These are phyloP conservation scores for Ernsta delagoae DNA, from an alignment of 2,888 invertebrate genomes.

Conservation along the genomic window DNA sequence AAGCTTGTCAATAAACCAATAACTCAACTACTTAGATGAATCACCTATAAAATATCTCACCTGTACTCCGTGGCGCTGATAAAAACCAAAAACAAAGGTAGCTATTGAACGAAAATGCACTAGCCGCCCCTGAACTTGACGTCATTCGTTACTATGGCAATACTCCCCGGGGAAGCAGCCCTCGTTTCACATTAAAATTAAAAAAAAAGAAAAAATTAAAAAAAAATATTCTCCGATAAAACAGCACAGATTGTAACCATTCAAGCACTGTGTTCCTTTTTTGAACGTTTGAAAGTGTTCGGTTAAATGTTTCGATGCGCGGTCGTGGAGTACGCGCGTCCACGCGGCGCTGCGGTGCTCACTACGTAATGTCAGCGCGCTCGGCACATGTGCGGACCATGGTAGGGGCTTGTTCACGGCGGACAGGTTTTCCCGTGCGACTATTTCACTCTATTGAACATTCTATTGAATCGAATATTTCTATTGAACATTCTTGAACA, in stretches of 20 bases:
- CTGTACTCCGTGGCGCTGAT: conserved; percentile 42
- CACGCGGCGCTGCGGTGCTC: conserved; percentile 73
- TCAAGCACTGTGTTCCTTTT: conserved; percentile 42
- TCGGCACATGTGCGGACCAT: conserved; percentile 80
- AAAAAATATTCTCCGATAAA: conserved; percentile 21
- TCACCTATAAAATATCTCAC: conserved; percentile 39
- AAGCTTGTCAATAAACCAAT: conserved; percentile 15
- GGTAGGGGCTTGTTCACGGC: conserved; percentile 59
- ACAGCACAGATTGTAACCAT: conserved; percentile 12
- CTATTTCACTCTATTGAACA: too few relatives aligned
- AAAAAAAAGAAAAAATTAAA: conserved; percentile 49
- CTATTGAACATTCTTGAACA: too few relatives aligned
- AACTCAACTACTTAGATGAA: not conserved
- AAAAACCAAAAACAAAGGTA: conserved; percentile 48
- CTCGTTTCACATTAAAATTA: conserved; percentile 51
- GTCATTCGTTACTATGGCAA: conserved; percentile 78
- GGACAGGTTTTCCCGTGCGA: conserved; percentile 53
- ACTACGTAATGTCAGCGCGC: conserved; percentile 82
- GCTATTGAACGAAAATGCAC: conserved; percentile 81
- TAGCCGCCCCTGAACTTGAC: conserved; percentile 82
- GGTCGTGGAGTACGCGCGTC: conserved; percentile 61
- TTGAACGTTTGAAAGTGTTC: conserved; percentile 41
- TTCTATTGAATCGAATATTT: too few relatives aligned
- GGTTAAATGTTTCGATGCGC: conserved; percentile 46
- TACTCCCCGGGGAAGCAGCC: conserved; percentile 67